phyloP scores from a whole-genome alignment of 1,140 invertebrate genomes.

The Paraescarpia echinospica region DNA sequence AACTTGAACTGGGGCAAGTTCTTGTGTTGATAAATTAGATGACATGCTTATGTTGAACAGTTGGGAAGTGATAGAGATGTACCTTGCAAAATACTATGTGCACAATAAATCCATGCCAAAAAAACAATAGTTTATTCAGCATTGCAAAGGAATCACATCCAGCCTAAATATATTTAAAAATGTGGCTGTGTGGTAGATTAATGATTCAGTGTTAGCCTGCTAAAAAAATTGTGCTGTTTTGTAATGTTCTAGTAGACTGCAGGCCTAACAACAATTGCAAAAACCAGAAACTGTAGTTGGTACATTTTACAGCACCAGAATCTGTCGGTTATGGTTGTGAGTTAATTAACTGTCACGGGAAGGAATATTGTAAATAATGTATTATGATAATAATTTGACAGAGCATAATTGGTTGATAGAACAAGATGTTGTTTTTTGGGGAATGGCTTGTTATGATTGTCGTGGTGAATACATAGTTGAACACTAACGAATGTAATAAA shows the following conservation, averaged over 20 bases:
- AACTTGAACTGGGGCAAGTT: neutral
- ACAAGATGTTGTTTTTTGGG: neutral
- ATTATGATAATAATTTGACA: neutral
- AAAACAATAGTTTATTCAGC: neutral
- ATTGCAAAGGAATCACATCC: neutral
- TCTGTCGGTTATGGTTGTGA: neutral
- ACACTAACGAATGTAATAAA: neutral
- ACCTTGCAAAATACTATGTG: too few species aligned
- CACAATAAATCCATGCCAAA: too few species aligned
- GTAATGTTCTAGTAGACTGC: neutral
- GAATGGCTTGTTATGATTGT: neutral
- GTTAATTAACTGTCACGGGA: neutral
- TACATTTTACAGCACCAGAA: neutral
- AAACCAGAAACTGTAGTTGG: neutral
- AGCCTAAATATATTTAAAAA: neutral
- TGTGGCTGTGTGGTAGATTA: neutral
- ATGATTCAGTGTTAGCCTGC: neutral
- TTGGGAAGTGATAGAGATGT: neutral
- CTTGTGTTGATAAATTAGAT: neutral
- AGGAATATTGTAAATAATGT: neutral
- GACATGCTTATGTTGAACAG: neutral
- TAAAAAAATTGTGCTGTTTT: neutral
- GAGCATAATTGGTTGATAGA: neutral
- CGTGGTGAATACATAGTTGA: neutral
- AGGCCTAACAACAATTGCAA: neutral